Conservation (phyloP, 2,113 vertebrate species). For the Tiliqua scincoides region DNA sequence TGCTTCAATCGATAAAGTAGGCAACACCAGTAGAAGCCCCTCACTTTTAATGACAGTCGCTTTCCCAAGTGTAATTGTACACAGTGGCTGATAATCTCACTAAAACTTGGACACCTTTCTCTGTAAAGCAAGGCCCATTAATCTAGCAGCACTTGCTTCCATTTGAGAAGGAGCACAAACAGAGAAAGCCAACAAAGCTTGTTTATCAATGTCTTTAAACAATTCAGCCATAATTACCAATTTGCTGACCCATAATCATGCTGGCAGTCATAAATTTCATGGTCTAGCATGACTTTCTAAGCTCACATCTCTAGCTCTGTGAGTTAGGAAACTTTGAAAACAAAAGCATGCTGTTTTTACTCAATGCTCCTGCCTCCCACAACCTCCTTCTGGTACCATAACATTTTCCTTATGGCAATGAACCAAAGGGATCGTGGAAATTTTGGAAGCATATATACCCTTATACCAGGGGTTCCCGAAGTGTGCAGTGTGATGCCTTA, state of each 20-base stretch:
- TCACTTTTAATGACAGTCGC: background rate
- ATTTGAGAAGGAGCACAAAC: background rate
- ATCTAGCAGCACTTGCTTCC: background rate
- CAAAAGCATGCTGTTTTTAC: background rate
- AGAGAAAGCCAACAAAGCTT: background rate
- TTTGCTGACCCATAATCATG: slow-evolving; percentile 6
- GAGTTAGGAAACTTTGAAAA: background rate
- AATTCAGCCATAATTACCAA: slow-evolving; percentile 19
- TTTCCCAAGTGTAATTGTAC: slow-evolving; percentile 1
- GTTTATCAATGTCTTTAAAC: background rate
- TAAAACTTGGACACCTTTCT: background rate
- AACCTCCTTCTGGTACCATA: background rate
- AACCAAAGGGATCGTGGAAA: background rate
- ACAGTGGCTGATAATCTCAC: background rate
- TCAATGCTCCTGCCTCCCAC: background rate
- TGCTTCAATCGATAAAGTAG: background rate
- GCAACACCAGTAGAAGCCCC: background rate
- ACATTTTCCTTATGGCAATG: background rate
- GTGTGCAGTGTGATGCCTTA: too few species aligned
- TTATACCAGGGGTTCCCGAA: too few species aligned
- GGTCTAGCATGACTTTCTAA: background rate
- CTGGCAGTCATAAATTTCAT: slow-evolving; percentile 13
- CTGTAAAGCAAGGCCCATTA: background rate
- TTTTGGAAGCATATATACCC: too few species aligned
- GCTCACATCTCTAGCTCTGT: background rate